Evolutionary conservation across 2,888 invertebrate genomes (phyloP).

Genomic region (Nephrotoma appendiculata): DNA sequence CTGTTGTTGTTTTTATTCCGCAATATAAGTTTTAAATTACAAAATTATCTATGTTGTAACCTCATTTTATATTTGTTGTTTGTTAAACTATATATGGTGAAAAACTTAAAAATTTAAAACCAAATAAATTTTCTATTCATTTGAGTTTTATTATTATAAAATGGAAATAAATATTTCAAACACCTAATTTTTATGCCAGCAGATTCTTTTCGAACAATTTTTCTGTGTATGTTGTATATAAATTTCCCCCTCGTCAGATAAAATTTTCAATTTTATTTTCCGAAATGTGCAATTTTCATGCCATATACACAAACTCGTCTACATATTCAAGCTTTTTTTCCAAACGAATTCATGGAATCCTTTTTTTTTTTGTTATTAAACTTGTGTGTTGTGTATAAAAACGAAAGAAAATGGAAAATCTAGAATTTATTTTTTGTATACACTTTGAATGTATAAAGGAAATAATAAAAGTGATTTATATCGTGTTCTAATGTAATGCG

Average conservation of each 20-base stretch:
- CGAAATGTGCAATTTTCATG: background rate
- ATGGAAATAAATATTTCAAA: background rate
- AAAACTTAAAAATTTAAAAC: background rate
- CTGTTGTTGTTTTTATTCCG: background rate
- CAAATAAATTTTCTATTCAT: background rate
- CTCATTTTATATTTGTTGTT: background rate
- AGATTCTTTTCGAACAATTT: background rate
- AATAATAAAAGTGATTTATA: background rate
- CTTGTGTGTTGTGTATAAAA: background rate
- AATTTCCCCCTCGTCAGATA: background rate
- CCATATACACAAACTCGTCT: background rate
- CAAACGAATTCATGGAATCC: background rate
- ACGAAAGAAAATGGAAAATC: background rate
- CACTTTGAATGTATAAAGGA: background rate
- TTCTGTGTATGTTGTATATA: background rate
- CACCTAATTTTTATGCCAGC: background rate
- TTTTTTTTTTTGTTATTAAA: background rate
- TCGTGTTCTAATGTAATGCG: background rate
- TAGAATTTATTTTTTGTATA: background rate
- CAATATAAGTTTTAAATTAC: background rate
- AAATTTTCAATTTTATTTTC: background rate
- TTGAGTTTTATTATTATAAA: background rate
- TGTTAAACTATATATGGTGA: background rate
- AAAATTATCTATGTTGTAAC: background rate
- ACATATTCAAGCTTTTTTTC: background rate